Conservation (phyloP, 2,113 vertebrate species). For the Tapirus terrestris region DNA sequence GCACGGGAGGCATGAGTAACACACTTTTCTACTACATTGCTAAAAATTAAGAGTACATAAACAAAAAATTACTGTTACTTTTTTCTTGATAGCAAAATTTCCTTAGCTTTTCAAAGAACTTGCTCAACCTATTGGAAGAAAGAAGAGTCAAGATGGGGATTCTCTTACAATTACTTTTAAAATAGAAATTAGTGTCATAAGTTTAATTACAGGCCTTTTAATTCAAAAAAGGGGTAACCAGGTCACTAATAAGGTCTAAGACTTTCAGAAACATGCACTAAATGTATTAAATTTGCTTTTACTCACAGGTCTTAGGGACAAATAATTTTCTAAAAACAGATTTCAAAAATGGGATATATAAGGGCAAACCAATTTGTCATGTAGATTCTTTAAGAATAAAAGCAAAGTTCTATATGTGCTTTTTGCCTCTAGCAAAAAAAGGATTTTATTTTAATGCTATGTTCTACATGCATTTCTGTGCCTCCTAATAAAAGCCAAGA, state of each 20-base stretch:
- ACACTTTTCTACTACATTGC: constrained; percentile 99
- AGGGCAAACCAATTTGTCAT: neutral
- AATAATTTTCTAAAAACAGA: constrained; percentile 30
- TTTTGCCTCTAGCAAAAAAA: neutral
- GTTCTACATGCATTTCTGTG: neutral
- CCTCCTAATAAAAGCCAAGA: neutral
- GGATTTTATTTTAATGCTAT: neutral
- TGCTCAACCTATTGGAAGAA: neutral
- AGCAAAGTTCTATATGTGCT: neutral
- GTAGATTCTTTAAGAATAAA: constrained; percentile 1
- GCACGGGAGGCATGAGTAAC: constrained; percentile 98
- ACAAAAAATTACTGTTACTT: neutral
- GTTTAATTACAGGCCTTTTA: neutral
- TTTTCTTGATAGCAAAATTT: constrained; percentile 9
- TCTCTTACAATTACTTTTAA: constrained; percentile 12
- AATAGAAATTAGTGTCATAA: neutral
- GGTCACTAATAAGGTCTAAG: neutral
- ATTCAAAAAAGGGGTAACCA: neutral
- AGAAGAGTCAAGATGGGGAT: neutral
- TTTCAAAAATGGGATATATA: neutral
- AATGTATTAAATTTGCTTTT: neutral
- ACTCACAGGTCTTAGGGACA: neutral
- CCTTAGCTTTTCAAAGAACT: constrained; percentile 4
- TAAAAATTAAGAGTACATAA: constrained; percentile 76
- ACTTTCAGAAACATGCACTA: neutral